Evolutionary conservation across 2,888 invertebrate species (phyloP).

Genomic region (Conchocele bisecta): DNA sequence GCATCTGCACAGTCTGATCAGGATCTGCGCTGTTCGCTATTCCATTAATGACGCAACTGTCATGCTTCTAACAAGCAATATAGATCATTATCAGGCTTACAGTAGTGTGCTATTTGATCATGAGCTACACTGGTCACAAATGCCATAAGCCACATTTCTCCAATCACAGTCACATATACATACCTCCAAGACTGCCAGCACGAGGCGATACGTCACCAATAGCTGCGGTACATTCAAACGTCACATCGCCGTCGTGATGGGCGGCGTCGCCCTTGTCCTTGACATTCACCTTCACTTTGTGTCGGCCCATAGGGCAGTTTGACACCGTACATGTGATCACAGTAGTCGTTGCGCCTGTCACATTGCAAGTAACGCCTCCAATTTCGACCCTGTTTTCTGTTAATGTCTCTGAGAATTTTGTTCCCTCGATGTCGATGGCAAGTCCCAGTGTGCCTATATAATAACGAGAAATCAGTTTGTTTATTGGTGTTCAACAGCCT

Average conservation of each 20-base stretch:
- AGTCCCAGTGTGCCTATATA: too few species aligned
- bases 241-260: slow-evolving; percentile 22
- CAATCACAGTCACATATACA: too few species aligned
- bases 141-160: too few species aligned
- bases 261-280: slow-evolving; percentile 45
- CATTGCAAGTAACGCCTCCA: slow-evolving; percentile 65
- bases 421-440: slow-evolving; percentile 61
- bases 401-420: slow-evolving; percentile 60
- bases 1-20: too few species aligned
- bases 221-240: slow-evolving; percentile 48
- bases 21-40: too few species aligned
- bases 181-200: slow-evolving; percentile 59
- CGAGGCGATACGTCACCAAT: slow-evolving; percentile 48
- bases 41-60: too few species aligned
- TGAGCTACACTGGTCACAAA: too few species aligned
- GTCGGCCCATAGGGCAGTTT: slow-evolving; percentile 56
- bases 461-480: too few species aligned
- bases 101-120: too few species aligned
- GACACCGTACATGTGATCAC: slow-evolving; percentile 63
- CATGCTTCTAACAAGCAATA: too few species aligned
- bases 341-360: slow-evolving; percentile 52
- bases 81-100: too few species aligned
- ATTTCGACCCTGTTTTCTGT: slow-evolving; percentile 62
- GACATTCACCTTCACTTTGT: slow-evolving; percentile 54
- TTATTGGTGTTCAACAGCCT: too few species aligned